Base-by-base conservation (phyloP, 1,140 invertebrate species). In the Drosophila pectinifera region DNA sequence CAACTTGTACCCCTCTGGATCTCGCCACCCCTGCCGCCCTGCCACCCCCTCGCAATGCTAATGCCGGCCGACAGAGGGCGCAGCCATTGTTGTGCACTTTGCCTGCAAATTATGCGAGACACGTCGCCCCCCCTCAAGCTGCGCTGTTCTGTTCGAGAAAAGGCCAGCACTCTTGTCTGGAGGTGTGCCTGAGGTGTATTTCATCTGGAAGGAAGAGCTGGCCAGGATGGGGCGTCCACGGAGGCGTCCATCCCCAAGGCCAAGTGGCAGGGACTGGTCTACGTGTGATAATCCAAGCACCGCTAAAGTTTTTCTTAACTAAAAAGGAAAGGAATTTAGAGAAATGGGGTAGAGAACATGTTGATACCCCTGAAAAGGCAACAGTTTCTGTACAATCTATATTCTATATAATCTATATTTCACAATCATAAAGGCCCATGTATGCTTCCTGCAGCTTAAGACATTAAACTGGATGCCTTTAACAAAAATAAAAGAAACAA, bases 1-100 rank as follows among this genome's bases (percentile, higher is more conserved):
- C 41, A 57, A 36, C 38, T 34, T 73, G 31, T 14, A 22, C 51
- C 11, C 13, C 64, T 18, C 8, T n/a, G 18, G 4, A 28, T 39
- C 11, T 53, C 28, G 8, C 8, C 5, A 13, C 41, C 46, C 39
- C 22, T 26, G 11, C n/a, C n/a, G 34, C 11, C 8, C 11, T 26
- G 8, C 28, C 3, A 16, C 36, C 28, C 20, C 42, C 13, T 16
- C 8, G 49, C 31, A 46, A 54, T 42, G 39, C 43, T 64, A 57
- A 80, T 80, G 62, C 46, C 78, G 53, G 13, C 20, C 49, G 56
- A 72, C 28, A 79, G 54, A 55, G 57, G 74, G 26, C 42, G 57
- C 48, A 55, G 84, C 79, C 59, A 88, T 88, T 88, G 83, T 88
- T 88, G 76, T 88, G 83, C 83, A 86, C 83, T 86, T 88, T 73